A percentile compares a stretch with the other conserved stretches of the same genome.
phyloP scores from a whole-genome alignment of 2,113 vertebrate genomes.

The Axis porcinus region DNA sequence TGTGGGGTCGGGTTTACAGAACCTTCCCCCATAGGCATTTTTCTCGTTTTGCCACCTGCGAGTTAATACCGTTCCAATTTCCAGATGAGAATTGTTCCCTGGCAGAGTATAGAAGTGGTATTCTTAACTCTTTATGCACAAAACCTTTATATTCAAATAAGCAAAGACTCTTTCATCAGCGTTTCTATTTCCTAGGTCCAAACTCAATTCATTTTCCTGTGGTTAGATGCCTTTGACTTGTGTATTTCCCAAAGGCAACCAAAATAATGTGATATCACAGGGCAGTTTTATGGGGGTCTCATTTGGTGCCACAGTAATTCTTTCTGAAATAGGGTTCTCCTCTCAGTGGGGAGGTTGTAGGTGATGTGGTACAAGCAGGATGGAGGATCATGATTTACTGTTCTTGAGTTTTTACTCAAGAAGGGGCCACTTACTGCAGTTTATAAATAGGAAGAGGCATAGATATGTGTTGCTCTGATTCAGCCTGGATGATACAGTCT shows the following conservation, averaged over 20 bases:
- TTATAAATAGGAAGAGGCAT: background rate
- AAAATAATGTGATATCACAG: slow-evolving; percentile 16
- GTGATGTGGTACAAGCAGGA: background rate
- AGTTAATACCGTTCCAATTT: background rate
- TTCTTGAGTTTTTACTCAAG: background rate
- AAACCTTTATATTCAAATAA: background rate
- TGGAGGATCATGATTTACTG: background rate
- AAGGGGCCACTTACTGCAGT: background rate
- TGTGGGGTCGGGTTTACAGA: background rate
- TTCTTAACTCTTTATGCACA: background rate
- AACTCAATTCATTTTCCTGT: slow-evolving; percentile 12
- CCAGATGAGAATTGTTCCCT: background rate
- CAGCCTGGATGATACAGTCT: background rate
- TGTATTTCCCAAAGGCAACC: slow-evolving; percentile 31
- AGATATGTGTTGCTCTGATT: background rate
- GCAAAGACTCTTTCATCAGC: slow-evolving; percentile 2
- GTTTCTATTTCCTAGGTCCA: slow-evolving; percentile 36
- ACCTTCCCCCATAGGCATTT: background rate
- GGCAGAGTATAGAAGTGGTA: background rate
- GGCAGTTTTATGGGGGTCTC: background rate
- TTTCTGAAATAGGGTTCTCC: background rate
- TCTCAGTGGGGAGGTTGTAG: background rate
- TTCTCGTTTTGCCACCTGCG: background rate
- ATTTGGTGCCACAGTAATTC: slow-evolving; percentile 50
- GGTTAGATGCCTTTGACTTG: slow-evolving; percentile 23